These are phyloP conservation scores for Neotoma lepida DNA, from an alignment of 2,113 vertebrate species.

Conservation along the genomic window DNA sequence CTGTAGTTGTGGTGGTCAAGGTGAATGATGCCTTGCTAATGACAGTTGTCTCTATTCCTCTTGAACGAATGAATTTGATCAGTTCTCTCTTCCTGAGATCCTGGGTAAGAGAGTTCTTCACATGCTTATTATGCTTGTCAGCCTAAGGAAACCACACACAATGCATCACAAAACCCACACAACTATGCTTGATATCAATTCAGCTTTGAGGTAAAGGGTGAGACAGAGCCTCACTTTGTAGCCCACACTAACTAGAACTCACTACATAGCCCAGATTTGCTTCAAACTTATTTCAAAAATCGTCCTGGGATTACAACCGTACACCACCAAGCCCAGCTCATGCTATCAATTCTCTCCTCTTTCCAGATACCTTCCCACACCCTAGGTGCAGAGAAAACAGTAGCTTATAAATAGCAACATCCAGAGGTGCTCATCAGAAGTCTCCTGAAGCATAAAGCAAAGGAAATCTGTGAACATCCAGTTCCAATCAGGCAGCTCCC, in stretches of 20 bases:
- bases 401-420: background rate
- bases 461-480: background rate
- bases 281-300: background rate
- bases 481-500: background rate
- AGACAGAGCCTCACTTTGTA: background rate
- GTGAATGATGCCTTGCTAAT: background rate
- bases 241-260: background rate
- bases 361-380: conserved; percentile 16
- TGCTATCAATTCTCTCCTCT: background rate
- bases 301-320: background rate
- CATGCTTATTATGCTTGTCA: background rate
- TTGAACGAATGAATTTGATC: background rate
- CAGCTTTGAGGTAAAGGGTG: background rate
- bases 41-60: background rate
- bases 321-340: background rate
- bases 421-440: background rate
- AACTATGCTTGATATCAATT: background rate
- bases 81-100: background rate
- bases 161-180: background rate
- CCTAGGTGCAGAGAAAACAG: background rate
- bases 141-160: background rate
- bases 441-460: background rate
- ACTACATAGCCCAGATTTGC: background rate
- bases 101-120: background rate
- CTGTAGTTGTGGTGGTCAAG: background rate